Evolutionary conservation across 2,888 invertebrate species (phyloP).

Genomic region (Eupithecia tripunctaria): DNA sequence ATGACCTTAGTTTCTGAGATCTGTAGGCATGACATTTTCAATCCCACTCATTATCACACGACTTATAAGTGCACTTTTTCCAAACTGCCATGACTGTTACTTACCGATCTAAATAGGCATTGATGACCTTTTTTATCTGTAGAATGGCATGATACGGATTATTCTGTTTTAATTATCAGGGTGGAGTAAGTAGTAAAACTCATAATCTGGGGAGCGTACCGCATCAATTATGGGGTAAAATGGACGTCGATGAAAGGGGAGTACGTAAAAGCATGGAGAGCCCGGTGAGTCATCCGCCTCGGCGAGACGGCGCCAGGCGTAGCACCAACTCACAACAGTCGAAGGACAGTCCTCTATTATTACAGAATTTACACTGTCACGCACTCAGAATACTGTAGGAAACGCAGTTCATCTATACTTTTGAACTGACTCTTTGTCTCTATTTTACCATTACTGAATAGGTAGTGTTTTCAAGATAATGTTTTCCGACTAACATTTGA

Average conservation of each 20-base stretch:
- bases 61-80: not conserved
- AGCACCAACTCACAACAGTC: slow-evolving; percentile 6
- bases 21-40: too few species aligned
- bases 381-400: not conserved
- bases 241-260: slow-evolving; percentile 70
- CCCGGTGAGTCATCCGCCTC: slow-evolving; percentile 75
- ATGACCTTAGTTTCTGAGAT: too few species aligned
- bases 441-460: not conserved
- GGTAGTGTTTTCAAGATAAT: not conserved
- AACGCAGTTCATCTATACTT: not conserved
- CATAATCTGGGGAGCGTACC: slow-evolving; percentile 36
- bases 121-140: not conserved
- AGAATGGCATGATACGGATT: not conserved
- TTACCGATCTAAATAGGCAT: not conserved
- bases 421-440: not conserved
- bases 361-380: slow-evolving; percentile 2
- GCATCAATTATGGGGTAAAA: slow-evolving; percentile 75
- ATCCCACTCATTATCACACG: too few species aligned
- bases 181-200: slow-evolving; percentile 30
- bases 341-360: slow-evolving; percentile 6
- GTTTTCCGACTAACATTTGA: not conserved
- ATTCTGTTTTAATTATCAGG: slow-evolving; percentile 28
- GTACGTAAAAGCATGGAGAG: slow-evolving; percentile 63
- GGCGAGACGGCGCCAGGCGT: slow-evolving; percentile 76
- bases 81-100: not conserved